Evolutionary conservation across 2,797 vertebrate species (phyloP).

Genomic region (Miichthys miiuy): DNA sequence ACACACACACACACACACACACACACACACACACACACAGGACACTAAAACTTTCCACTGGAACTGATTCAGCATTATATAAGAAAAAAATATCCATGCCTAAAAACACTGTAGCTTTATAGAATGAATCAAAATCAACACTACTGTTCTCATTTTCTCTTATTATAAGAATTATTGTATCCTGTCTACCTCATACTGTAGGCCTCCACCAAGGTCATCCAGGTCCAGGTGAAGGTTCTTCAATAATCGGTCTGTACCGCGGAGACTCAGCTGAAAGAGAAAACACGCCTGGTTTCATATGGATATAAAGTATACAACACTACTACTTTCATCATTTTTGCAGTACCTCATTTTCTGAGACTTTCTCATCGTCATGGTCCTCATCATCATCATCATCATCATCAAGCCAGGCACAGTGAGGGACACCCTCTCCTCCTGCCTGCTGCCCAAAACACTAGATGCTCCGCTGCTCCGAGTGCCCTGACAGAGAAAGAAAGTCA

Average conservation of each 20-base stretch:
- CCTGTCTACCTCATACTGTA: slow-evolving; percentile 88
- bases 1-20: slow-evolving; percentile 18
- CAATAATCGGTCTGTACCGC: slow-evolving; percentile 76
- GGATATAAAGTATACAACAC: neutral
- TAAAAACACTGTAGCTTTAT: neutral
- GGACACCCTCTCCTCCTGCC: slow-evolving; percentile 78
- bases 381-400: slow-evolving; percentile 59
- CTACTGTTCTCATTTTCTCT: neutral
- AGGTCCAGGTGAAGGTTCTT: slow-evolving; percentile 90
- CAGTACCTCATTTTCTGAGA: slow-evolving; percentile 75
- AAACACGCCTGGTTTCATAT: neutral
- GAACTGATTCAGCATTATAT: neutral
- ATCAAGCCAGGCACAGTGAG: slow-evolving; percentile 62
- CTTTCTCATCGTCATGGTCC: slow-evolving; percentile 78
- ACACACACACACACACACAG: neutral
- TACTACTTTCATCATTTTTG: neutral
- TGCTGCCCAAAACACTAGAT: slow-evolving; percentile 71
- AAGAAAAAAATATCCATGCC: neutral
- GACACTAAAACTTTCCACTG: neutral
- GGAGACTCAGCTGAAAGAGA: slow-evolving; percentile 75
- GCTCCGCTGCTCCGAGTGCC: slow-evolving; percentile 57
- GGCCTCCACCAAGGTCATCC: slow-evolving; percentile 84
- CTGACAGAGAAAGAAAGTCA: slow-evolving; percentile 53
- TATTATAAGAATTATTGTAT: neutral
- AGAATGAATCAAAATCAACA: neutral